These are phyloP conservation scores for Apodemus agrarius DNA, from an alignment of 2,797 vertebrate species.

Conservation along the genomic window DNA sequence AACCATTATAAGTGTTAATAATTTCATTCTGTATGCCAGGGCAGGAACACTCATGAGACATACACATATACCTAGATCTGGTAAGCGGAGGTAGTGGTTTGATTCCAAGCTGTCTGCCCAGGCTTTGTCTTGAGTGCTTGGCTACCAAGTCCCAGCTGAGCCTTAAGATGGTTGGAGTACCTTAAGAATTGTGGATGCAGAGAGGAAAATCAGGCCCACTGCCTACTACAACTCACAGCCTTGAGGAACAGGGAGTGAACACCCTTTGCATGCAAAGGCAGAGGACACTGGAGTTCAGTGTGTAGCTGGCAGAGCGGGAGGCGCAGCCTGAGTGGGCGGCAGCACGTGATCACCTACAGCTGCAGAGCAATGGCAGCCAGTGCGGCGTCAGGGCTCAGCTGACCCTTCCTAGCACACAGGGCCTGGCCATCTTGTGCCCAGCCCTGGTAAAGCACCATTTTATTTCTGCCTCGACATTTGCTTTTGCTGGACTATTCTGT, in stretches of 20 bases:
- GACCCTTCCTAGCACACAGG: conserved; percentile 66
- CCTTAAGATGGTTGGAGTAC: background rate
- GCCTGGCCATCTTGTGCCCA: conserved; percentile 83
- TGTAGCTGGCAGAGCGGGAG: background rate
- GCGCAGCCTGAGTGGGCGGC: conserved; percentile 60
- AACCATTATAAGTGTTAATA: fast-evolving
- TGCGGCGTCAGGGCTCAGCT: conserved; percentile 45
- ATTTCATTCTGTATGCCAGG: background rate
- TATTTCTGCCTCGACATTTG: conserved; percentile 71
- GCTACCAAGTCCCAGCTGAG: background rate
- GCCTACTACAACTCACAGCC: background rate
- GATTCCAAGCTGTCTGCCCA: background rate
- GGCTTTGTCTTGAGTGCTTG: background rate
- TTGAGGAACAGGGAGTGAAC: background rate
- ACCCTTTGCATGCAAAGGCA: background rate
- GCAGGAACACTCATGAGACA: fast-evolving
- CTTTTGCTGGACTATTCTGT: conserved; percentile 1
- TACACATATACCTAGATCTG: fast-evolving
- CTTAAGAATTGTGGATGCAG: background rate
- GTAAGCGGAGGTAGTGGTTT: background rate
- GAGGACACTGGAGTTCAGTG: background rate
- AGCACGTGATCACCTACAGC: conserved; percentile 74
- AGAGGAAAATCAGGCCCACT: background rate
- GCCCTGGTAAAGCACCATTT: conserved; percentile 80
- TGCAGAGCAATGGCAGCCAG: conserved; percentile 47